These are phyloP conservation scores for Sebastes wilsoni DNA, from an alignment of 2,797 vertebrate species.

Conservation along the genomic window DNA sequence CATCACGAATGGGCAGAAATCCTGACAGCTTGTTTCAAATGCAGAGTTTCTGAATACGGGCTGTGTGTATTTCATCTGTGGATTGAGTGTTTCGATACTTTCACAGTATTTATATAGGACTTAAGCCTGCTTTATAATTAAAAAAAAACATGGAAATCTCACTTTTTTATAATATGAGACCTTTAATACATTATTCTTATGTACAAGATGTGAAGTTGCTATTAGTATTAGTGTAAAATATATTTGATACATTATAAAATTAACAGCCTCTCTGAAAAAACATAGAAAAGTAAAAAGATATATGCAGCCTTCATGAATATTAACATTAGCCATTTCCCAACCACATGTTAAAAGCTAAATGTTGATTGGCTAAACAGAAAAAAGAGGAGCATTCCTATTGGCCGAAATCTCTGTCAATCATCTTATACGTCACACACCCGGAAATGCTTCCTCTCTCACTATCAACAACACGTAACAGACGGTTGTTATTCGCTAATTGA, in stretches of 20 bases:
- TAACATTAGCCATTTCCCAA: conserved; percentile 30
- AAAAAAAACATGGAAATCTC: too few relatives aligned
- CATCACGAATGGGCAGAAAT: too few relatives aligned
- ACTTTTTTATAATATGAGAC: too few relatives aligned
- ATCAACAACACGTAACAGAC: background rate
- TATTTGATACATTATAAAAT: background rate
- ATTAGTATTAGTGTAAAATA: background rate
- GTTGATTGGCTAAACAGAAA: conserved; percentile 51
- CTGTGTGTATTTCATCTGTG: too few relatives aligned
- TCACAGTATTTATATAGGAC: background rate
- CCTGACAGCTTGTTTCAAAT: too few relatives aligned
- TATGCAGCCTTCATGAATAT: background rate
- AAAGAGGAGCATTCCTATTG: conserved; percentile 40
- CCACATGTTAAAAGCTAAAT: background rate
- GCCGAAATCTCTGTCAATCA: conserved; percentile 33
- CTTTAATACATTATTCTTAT: too few relatives aligned
- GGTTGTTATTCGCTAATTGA: background rate
- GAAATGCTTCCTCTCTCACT: conserved; percentile 38
- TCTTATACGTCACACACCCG: conserved; percentile 23
- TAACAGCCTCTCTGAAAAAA: background rate
- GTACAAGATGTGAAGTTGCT: background rate
- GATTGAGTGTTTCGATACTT: too few relatives aligned
- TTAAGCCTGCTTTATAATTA: too few relatives aligned
- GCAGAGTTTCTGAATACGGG: too few relatives aligned
- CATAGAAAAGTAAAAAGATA: background rate